Conservation (phyloP, 2,888 invertebrate species). For the Oligia fasciuncula region DNA sequence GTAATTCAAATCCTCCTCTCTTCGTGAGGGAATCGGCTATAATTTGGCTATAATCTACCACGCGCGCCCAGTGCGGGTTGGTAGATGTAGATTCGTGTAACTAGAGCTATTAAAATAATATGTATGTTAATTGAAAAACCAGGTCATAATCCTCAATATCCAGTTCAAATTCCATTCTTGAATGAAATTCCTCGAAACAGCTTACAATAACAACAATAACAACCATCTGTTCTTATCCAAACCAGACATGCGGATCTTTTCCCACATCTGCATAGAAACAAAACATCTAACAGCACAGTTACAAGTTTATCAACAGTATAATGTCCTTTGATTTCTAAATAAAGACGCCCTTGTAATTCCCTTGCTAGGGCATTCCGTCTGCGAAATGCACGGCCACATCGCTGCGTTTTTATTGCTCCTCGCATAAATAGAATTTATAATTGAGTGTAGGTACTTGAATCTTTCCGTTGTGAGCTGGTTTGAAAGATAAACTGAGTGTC, state of each 20-base stretch:
- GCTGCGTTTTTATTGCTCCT: constrained; percentile 45
- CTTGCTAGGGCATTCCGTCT: constrained; percentile 47
- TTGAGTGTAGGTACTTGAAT: constrained; percentile 34
- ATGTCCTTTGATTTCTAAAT: constrained; percentile 54
- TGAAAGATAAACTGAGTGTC: constrained; percentile 48
- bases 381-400: constrained; percentile 22
- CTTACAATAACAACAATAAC: constrained; percentile 35
- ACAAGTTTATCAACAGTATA: constrained; percentile 40
- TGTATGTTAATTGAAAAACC: background rate
- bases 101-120: background rate
- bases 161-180: constrained; percentile 18
- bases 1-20: too few species aligned
- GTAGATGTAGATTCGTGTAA: background rate
- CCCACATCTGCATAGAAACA: constrained; percentile 39
- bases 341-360: constrained; percentile 58
- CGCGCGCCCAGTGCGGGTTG: background rate
- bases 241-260: constrained; percentile 28
- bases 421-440: constrained; percentile 41
- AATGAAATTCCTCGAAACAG: constrained; percentile 24
- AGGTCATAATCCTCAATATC: background rate
- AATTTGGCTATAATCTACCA: background rate
- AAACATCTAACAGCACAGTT: constrained; percentile 7
- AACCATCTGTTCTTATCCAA: constrained; percentile 15
- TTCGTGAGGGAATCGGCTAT: too few species aligned
- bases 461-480: constrained; percentile 35